Percentiles rank a stretch among this genome's conserved stretches.
Conservation (phyloP, 2,113 vertebrate species). For the Gymnogyps californianus region DNA sequence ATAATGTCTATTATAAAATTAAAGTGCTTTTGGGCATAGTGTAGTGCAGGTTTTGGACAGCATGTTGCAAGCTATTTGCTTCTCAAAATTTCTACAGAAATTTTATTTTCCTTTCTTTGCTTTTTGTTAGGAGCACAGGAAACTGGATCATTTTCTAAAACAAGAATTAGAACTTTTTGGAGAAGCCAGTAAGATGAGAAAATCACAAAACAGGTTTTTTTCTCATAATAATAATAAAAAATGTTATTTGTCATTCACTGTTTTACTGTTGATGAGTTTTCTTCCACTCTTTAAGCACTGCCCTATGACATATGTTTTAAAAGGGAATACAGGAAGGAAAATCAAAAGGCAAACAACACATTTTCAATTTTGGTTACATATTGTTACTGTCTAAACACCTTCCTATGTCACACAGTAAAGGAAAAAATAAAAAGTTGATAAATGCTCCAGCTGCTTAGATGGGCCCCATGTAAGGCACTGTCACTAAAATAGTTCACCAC, state of each 20-base stretch:
- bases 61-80: background rate
- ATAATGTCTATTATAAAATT: background rate
- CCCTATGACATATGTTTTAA: background rate
- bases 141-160: background rate
- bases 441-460: constrained; percentile 3
- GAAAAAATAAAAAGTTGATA: background rate
- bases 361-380: background rate
- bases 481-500: constrained; percentile 55
- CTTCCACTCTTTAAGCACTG: background rate
- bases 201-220: background rate
- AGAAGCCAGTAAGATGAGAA: background rate
- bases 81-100: background rate
- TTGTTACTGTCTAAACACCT: background rate
- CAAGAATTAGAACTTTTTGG: background rate
- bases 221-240: background rate
- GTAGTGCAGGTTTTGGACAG: background rate
- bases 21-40: background rate
- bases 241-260: background rate
- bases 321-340: background rate
- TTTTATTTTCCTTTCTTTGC: background rate
- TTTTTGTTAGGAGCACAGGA: background rate
- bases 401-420: background rate
- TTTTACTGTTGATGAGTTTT: background rate
- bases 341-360: background rate
- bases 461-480: constrained; percentile 13